Evolutionary conservation across 2,113 vertebrate species (phyloP), one percentile per base, ranked within the genome.

Genomic region (Apistogramma diplotaenia): DNA sequence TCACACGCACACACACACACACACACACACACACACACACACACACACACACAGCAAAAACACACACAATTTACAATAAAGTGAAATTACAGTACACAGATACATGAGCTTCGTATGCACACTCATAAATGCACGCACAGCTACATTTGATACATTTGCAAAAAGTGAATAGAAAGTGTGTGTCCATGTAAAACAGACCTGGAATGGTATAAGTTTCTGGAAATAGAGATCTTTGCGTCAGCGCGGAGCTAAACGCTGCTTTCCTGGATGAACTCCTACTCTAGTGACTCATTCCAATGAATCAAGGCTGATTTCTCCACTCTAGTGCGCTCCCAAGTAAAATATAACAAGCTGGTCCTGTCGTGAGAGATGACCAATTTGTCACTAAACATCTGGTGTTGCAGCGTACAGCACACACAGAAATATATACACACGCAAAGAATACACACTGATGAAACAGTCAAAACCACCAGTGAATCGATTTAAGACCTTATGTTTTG

Each of bases 301-400:
- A 67, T 79, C 46, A 78, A 58, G 57, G 62, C 58, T 13, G 11
- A 78, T 79, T 81, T 74, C 56, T 83, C 16, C 49, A 46, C 67
- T 78, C 60, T 56, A 51, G 29, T 29, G 16, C 25, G 19, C 35
- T 77, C 82, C 82, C 60, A 74, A 84, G 57, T 72, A 57, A 77
- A 73, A 85, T 81, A 74, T 9, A 86, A 70, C 35, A 65, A 56
- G 74, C 53, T 23, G 78, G 87, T 77, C 77, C 80, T 72, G 43
- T 84, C 76, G 35, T 70, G 65, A 81, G 65, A 82, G 74, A 85
- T 75, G 82, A 87, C 84, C 79, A 61, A 19, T 61, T 84, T 85
- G 79, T 87, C 88, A 79, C 56, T 78, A 56, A 81, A 90, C 89
- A 91, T 91, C 87, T 89, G 86, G 76, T 29, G 15, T 81, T 78